Base-by-base conservation (phyloP, 2,888 invertebrate species). In the Crematogaster levior region DNA sequence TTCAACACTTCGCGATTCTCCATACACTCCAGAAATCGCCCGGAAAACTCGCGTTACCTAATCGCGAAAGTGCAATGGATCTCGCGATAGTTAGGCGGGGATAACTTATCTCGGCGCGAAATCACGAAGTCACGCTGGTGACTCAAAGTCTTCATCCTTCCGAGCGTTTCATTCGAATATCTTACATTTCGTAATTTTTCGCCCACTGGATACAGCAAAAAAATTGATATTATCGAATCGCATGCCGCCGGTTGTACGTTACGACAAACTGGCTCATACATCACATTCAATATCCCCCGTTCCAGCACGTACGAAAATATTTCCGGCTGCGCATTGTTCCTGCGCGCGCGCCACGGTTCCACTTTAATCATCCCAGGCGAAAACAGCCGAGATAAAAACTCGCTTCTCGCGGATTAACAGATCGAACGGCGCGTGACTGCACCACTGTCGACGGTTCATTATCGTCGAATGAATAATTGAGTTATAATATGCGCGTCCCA, bases 1-100 rank as follows among this genome's bases (percentile, higher is more conserved):
- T 9, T 46, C 30, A 24, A 10, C 34, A 60, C 24, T 46, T 15
- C 73, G 73, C 21, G 30, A 43, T 65, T 27, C 18, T 46, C 21
- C 18, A n/a, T 1, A 18, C n/a, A 3, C 27, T 24, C 15, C 27
- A 51, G 68, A 70, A 51, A 30, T 21, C 21, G 68, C 7, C 5
- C 48, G 2, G 34, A 53, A 68, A 46, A 66, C 48, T 34, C 68
- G 48, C 48, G 48, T 51, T 34, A 34, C 48, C 15, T 15, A 53
- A 34, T 30, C 51, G 51, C 68, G 15, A 21, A 15, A 15, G 48
- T 15, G 15, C 46, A 15, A 27, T 12, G 6, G 46, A 48, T 40
- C 91, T 89, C 90, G 90, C 86, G 88, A 87, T 91, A 89, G 87
- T 88, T 87, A 82, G 10, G 9, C 10, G 70, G 1, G 37, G 84